Evolutionary conservation across 92 coral and sea anemone species (phyloP).

Genomic region (Heteractis magnifica): DNA sequence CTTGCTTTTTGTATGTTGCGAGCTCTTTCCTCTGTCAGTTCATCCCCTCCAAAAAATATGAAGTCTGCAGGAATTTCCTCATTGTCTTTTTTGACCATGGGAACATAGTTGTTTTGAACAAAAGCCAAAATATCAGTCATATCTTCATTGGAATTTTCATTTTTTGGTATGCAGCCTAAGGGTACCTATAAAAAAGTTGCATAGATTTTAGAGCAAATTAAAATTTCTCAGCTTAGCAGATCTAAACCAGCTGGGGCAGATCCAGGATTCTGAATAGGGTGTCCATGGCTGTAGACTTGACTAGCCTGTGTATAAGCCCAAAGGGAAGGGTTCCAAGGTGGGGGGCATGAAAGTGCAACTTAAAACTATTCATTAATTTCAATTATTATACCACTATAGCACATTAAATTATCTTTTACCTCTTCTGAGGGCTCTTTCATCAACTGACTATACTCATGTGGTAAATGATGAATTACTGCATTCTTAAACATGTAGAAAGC

Average conservation of each 20-base stretch:
- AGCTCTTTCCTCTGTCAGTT: constrained; percentile 53
- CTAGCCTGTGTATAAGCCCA: background rate
- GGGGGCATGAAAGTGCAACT: background rate
- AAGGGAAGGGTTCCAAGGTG: background rate
- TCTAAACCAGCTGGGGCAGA: background rate
- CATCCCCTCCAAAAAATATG: constrained; percentile 43
- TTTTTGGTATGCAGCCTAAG: constrained; percentile 26
- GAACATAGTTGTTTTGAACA: background rate
- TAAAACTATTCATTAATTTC: background rate
- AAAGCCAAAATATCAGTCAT: constrained; percentile 33
- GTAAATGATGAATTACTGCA: too few species aligned
- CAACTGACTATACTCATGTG: too few species aligned
- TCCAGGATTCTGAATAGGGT: background rate
- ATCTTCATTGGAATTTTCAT: constrained; percentile 36
- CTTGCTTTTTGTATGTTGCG: constrained; percentile 42
- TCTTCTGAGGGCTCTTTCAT: too few species aligned
- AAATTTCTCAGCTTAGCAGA: background rate
- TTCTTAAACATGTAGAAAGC: too few species aligned
- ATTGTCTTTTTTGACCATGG: background rate
- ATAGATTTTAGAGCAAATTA: background rate
- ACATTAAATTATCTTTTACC: too few species aligned
- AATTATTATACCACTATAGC: background rate
- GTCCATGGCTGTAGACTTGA: background rate
- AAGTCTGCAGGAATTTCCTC: constrained; percentile 9
- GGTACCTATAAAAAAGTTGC: background rate